A percentile compares a stretch with the other conserved stretches of the same genome.
phyloP scores from a whole-genome alignment of 1,140 invertebrate species.

The Carcinoscorpius rotundicauda region DNA sequence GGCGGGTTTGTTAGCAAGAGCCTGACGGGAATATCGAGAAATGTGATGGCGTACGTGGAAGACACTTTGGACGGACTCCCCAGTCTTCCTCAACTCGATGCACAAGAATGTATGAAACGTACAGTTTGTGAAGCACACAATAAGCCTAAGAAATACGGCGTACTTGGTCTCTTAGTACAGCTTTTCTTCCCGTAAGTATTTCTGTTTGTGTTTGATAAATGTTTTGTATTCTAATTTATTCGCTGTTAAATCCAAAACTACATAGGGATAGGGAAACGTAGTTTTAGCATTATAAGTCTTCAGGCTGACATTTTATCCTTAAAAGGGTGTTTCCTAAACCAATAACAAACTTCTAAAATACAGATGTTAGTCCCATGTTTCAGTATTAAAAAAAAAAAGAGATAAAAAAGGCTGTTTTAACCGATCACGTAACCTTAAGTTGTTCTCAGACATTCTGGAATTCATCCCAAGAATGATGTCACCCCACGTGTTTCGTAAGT shows the following conservation, averaged over 20 bases:
- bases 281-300: not conserved
- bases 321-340: not conserved
- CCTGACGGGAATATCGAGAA: slow-evolving; percentile 17
- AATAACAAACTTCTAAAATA: too few relatives aligned
- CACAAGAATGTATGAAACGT: slow-evolving; percentile 29
- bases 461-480: too few relatives aligned
- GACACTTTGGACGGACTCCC: slow-evolving; percentile 25
- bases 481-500: too few relatives aligned
- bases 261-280: not conserved
- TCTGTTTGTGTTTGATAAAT: not conserved
- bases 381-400: too few relatives aligned
- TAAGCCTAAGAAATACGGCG: slow-evolving; percentile 29
- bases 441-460: too few relatives aligned
- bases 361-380: too few relatives aligned
- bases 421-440: too few relatives aligned
- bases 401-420: too few relatives aligned
- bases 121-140: slow-evolving; percentile 29
- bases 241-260: too few relatives aligned
- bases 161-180: slow-evolving; percentile 26
- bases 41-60: slow-evolving; percentile 25
- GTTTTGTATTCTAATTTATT: not conserved
- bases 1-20: slow-evolving; percentile 9
- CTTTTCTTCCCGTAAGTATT: slow-evolving; percentile 30
- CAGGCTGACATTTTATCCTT: not conserved
- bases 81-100: slow-evolving; percentile 25